Evolutionary conservation across 2,797 vertebrate genomes (phyloP), one percentile per base, ranked within the genome.

Genomic region (Furcifer pardalis): DNA sequence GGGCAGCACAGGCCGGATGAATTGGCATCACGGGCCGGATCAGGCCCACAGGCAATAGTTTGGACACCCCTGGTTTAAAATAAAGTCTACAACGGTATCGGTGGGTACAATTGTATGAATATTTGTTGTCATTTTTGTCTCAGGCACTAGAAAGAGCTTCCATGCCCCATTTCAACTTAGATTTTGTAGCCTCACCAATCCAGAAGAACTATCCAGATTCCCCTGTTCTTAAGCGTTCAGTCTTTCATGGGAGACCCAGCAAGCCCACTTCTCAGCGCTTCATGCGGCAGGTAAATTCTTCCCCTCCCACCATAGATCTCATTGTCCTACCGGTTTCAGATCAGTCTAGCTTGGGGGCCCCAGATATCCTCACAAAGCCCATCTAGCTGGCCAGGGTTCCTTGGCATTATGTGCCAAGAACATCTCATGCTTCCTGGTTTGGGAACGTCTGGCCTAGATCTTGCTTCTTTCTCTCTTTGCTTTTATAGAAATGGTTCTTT

Each of bases 261-360:
- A 92, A 94, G 83, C 94, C 93, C 37, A 96, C 97, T 78, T 81
- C 93, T 5, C 96, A 93, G 77, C 95, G 92, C 89, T 96, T 95
- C 66, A 90, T 94, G 42, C 91, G 84, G 85, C 96, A 97, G 97
- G 97, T 98, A 91, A 95, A 0, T 4, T 13, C 68, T 1, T 30
- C 83, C 9, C 52, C 4, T 46, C 35, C 2, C 5, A 3, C 66
- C 17, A 13, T 37, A 13, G 65, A 19, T 23, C 27, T 21, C n/a
- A 21, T 4, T n/a, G 2, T n/a, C 9, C 17, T 25, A 10, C 6
- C 19, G 1, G 7, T 32, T 49, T 21, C n/a, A 65, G 63, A 32
- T 65, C 46, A 49, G 7, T 12, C 13, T 49, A n/a, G n/a, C n/a
- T n/a, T n/a, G n/a, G 46, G 46, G 46, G 46, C 46, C 46, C 46